A percentile compares a stretch with the other conserved stretches of the same genome.
Evolutionary conservation across 2,888 invertebrate species (phyloP).

Genomic region (Apodemia duryi): DNA sequence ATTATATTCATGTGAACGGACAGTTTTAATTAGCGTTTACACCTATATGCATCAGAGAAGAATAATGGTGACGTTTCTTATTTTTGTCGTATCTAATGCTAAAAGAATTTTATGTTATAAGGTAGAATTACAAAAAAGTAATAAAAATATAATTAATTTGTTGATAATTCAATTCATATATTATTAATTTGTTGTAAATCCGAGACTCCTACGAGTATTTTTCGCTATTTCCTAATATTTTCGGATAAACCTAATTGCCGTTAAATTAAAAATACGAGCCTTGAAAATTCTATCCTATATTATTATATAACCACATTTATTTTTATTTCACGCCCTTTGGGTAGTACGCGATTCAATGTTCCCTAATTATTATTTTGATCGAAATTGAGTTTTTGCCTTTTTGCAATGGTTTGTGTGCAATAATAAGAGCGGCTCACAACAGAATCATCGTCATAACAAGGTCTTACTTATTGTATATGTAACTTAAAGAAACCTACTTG

Average conservation of each 20-base stretch:
- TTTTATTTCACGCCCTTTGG: background rate
- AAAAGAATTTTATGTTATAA: too few relatives aligned
- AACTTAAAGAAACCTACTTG: constrained; percentile 65
- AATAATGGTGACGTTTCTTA: too few relatives aligned
- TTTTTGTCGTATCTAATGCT: too few relatives aligned
- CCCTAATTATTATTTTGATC: background rate
- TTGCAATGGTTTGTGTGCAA: constrained; percentile 30
- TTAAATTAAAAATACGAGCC: background rate
- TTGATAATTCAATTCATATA: too few relatives aligned
- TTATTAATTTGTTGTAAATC: too few relatives aligned
- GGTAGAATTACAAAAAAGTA: too few relatives aligned
- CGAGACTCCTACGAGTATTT: background rate
- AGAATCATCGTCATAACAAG: constrained; percentile 42
- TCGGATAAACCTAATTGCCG: background rate
- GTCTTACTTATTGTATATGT: constrained; percentile 61
- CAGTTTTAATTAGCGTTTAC: too few relatives aligned
- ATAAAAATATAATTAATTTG: too few relatives aligned
- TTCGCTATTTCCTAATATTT: background rate
- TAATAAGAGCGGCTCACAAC: constrained; percentile 36
- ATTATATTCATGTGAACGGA: too few relatives aligned
- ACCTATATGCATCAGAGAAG: too few relatives aligned
- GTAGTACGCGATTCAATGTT: background rate
- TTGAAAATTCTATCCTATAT: background rate
- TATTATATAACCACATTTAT: background rate
- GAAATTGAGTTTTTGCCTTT: constrained; percentile 17